These are phyloP conservation scores for Malurus melanocephalus DNA, from an alignment of 2,113 vertebrate species.

Conservation along the genomic window DNA sequence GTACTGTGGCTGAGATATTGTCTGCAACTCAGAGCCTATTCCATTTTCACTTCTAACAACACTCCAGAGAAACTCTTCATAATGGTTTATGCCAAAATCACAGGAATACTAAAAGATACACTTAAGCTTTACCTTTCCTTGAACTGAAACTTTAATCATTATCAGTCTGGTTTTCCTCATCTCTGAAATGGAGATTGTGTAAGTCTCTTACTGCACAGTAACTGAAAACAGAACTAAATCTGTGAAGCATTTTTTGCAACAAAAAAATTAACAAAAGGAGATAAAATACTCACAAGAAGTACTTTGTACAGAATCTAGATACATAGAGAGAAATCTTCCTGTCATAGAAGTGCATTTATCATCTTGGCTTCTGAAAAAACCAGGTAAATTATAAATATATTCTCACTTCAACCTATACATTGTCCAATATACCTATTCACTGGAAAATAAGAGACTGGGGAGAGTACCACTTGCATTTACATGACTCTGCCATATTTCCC, in stretches of 20 bases:
- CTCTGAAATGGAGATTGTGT: background rate
- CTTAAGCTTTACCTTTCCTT: background rate
- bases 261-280: background rate
- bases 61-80: background rate
- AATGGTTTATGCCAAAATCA: background rate
- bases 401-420: background rate
- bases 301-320: background rate
- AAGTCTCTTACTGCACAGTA: background rate
- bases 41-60: background rate
- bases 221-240: background rate
- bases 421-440: background rate
- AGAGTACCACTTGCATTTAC: background rate
- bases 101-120: background rate
- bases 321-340: background rate
- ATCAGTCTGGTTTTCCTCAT: background rate
- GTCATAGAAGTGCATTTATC: fast-evolving
- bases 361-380: background rate
- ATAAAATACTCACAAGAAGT: background rate
- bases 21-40: background rate
- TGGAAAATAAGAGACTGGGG: background rate
- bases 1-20: background rate
- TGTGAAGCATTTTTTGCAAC: background rate
- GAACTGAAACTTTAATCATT: background rate
- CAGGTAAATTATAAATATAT: background rate
- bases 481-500: background rate